A percentile compares a stretch with the other conserved stretches of the same genome.
phyloP scores from a whole-genome alignment of 1,140 invertebrate species.

The Rhagoletis zephyria region DNA sequence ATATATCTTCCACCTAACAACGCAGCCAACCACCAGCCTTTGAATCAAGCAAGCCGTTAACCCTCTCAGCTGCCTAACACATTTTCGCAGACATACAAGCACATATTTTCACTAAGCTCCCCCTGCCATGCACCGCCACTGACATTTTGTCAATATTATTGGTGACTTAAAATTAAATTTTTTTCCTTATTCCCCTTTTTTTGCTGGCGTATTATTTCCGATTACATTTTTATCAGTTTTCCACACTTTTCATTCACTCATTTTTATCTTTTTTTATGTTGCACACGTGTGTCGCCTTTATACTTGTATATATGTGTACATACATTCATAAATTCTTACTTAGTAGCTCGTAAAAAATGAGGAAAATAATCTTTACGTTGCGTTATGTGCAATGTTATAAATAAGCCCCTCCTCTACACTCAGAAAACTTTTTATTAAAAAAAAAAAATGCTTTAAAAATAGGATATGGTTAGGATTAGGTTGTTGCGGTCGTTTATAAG shows the following conservation, averaged over 20 bases:
- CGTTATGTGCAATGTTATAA: constrained; percentile 12
- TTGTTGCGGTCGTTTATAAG: no score
- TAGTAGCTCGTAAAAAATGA: no score
- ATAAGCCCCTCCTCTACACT: background rate
- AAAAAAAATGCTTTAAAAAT: no score
- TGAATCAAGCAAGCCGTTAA: background rate
- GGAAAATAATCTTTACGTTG: constrained; percentile 18
- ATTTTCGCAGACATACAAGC: background rate
- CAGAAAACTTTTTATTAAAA: background rate
- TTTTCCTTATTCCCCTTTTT: constrained; percentile 10
- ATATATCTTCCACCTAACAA: constrained; percentile 1
- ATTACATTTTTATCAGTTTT: constrained; percentile 48
- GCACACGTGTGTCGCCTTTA: constrained; percentile 19
- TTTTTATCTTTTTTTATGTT: constrained; percentile 18
- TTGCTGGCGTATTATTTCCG: constrained; percentile 16
- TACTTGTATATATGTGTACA: background rate
- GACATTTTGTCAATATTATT: constrained; percentile 43
- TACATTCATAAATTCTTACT: no score
- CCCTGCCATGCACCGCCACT: background rate
- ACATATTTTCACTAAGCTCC: background rate
- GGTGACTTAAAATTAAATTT: constrained; percentile 33
- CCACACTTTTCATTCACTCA: background rate
- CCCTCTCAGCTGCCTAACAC: background rate
- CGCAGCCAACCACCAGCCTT: background rate
- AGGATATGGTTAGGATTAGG: no score